Conservation (phyloP, 2,888 invertebrate genomes). For the Antheraea yamamai region DNA sequence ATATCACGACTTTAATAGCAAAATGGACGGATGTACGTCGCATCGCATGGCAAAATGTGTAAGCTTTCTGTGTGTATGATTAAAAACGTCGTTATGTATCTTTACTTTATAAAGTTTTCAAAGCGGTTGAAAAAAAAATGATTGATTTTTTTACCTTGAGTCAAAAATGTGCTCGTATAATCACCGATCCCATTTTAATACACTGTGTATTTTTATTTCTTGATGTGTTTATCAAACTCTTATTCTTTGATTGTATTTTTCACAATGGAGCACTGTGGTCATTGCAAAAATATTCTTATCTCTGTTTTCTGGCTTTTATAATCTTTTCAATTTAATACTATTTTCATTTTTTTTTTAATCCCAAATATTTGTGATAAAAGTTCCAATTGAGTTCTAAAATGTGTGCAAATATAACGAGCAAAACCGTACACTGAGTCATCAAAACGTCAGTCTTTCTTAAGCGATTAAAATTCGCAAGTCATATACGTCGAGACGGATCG, state of each 20-base stretch:
- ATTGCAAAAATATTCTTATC: background rate
- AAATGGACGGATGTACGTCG: conserved; percentile 30
- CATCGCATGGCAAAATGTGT: conserved; percentile 45
- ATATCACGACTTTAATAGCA: conserved; percentile 9
- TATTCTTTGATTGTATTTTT: background rate
- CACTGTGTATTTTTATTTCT: background rate
- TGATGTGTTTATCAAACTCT: background rate
- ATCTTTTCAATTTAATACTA: background rate
- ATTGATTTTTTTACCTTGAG: background rate
- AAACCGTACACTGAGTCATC: background rate
- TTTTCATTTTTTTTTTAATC: background rate
- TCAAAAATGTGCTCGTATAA: background rate
- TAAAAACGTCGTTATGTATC: background rate
- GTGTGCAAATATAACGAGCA: background rate
- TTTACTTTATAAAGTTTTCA: background rate
- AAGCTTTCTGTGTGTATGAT: conserved; percentile 43
- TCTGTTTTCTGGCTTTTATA: background rate
- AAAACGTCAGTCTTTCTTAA: background rate
- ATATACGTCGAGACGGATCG: conserved; percentile 13
- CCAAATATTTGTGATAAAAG: background rate
- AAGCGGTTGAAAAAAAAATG: background rate
- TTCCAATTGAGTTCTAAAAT: background rate
- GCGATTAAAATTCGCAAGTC: background rate
- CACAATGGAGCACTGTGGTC: background rate
- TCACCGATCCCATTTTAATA: background rate